Conservation (phyloP, 2,888 invertebrate species). For the Rhagium mordax region DNA sequence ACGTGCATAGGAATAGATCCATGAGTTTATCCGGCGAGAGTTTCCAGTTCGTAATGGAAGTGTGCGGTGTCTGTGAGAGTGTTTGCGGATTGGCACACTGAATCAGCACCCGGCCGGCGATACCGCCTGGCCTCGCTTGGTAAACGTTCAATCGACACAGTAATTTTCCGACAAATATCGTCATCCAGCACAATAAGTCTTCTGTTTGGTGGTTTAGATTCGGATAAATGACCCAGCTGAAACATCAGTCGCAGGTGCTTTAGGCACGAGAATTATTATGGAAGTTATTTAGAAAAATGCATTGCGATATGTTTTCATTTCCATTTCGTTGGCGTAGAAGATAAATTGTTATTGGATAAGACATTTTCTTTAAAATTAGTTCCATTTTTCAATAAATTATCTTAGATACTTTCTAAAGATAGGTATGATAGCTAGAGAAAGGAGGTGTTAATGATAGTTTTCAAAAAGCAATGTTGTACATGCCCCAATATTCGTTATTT, state of each 20-base stretch:
- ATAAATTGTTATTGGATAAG: no score
- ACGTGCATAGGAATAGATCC: slow-evolving; percentile 41
- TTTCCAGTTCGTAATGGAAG: slow-evolving; percentile 32
- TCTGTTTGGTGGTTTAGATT: neutral
- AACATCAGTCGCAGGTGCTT: neutral
- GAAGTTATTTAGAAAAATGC: neutral
- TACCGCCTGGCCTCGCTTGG: slow-evolving; percentile 7
- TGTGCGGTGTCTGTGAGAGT: slow-evolving; percentile 27
- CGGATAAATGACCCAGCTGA: neutral
- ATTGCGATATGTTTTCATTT: neutral
- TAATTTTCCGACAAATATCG: slow-evolving; percentile 36
- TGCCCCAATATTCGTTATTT: no score
- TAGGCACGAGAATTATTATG: neutral
- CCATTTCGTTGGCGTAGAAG: neutral
- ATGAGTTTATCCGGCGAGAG: slow-evolving; percentile 15
- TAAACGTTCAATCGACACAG: slow-evolving; percentile 27
- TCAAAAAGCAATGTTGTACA: no score
- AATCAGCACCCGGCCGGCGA: neutral
- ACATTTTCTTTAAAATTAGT: no score
- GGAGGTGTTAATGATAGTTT: no score
- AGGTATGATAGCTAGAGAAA: no score
- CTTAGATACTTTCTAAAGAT: no score
- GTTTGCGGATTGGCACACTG: slow-evolving; percentile 36
- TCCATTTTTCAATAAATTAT: no score
- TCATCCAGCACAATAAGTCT: neutral